Evolutionary conservation across 2,888 invertebrate genomes (phyloP).

Genomic region (Paralinhomoeus sp.): DNA sequence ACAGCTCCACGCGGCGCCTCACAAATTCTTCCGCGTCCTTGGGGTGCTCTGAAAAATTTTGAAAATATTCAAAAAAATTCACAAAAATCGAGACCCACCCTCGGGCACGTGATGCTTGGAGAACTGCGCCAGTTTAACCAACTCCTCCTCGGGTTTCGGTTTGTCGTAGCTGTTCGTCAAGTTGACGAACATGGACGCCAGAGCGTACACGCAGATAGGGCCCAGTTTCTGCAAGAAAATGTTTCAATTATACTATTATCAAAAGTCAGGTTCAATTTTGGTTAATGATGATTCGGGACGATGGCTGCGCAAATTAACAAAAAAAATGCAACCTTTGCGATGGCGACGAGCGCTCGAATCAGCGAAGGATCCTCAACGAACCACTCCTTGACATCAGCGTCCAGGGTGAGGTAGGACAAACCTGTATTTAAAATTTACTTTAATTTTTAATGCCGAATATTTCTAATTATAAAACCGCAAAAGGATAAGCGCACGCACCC

Average conservation of each 20-base stretch:
- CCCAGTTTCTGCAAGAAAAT: constrained; percentile 34
- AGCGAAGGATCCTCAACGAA: constrained; percentile 60
- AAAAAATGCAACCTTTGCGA: constrained; percentile 44
- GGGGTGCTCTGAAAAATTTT: constrained; percentile 8
- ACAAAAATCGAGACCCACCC: constrained; percentile 6
- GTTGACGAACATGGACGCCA: constrained; percentile 81
- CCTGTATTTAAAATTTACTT: constrained; percentile 3
- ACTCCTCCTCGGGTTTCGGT: constrained; percentile 78
- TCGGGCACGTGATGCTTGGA: constrained; percentile 97
- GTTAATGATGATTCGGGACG: background rate
- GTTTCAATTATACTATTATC: background rate
- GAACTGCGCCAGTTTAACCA: constrained; percentile 90
- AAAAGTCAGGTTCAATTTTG: background rate
- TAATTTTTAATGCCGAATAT: too few species aligned
- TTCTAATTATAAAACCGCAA: too few species aligned
- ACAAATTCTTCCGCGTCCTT: constrained; percentile 49
- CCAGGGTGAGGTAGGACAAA: constrained; percentile 80
- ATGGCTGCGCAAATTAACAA: background rate
- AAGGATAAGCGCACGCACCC: too few species aligned
- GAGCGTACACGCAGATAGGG: constrained; percentile 67
- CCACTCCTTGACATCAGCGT: constrained; percentile 95
- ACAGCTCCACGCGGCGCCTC: constrained; percentile 11
- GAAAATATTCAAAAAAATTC: background rate
- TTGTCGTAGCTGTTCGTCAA: constrained; percentile 92
- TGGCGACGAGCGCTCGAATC: constrained; percentile 58